Evolutionary conservation across 2,113 vertebrate species (phyloP).

Genomic region (Chinchilla lanigera): DNA sequence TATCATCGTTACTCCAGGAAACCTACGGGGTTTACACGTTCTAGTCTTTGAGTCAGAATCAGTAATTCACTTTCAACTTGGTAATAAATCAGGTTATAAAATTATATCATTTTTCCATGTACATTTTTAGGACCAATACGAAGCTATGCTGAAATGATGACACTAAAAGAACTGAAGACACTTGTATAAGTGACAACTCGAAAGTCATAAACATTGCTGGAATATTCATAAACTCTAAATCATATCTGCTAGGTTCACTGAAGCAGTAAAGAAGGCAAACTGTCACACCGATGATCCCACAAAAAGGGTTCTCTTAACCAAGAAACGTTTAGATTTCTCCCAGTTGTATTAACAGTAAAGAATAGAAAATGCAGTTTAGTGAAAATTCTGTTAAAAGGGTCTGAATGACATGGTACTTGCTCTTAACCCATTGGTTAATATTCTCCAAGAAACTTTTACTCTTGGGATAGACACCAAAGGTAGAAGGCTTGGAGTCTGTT

Average conservation of each 20-base stretch:
- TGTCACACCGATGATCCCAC: conserved; percentile 81
- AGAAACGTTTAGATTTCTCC: conserved; percentile 73
- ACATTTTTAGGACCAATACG: conserved; percentile 73
- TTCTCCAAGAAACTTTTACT: conserved; percentile 79
- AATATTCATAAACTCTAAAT: conserved; percentile 70
- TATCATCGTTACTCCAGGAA: conserved; percentile 68
- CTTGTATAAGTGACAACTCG: conserved; percentile 62
- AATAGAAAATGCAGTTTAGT: conserved; percentile 74
- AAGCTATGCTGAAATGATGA: conserved; percentile 70
- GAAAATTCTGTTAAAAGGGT: conserved; percentile 72
- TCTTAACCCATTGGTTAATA: conserved; percentile 76
- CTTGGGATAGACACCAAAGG: conserved; percentile 68
- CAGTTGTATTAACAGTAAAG: conserved; percentile 79
- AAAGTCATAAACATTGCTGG: conserved; percentile 70
- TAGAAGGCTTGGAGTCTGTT: conserved; percentile 77
- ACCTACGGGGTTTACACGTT: conserved; percentile 50
- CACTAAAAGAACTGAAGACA: conserved; percentile 66
- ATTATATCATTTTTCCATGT: conserved; percentile 64
- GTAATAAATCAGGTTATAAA: conserved; percentile 69
- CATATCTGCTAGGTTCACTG: conserved; percentile 60
- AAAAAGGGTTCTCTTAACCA: conserved; percentile 72
- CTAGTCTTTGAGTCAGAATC: conserved; percentile 59
- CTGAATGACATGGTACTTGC: conserved; percentile 75
- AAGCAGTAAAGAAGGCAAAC: conserved; percentile 66
- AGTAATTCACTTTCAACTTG: conserved; percentile 62